Conservation (phyloP, 2,113 vertebrate genomes). For the Pleuronectes platessa region DNA sequence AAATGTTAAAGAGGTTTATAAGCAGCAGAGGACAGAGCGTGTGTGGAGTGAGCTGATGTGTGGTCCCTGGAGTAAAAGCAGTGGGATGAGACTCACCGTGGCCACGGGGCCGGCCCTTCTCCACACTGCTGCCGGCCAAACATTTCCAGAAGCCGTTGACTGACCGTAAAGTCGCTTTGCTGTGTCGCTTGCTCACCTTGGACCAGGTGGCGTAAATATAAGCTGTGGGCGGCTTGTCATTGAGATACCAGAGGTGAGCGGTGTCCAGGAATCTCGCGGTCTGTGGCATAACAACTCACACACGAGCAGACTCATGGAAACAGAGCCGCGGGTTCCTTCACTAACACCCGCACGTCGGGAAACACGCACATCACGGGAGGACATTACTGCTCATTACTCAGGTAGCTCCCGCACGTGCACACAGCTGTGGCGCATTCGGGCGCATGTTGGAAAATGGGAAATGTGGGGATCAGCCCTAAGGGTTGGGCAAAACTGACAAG, state of each 20-base stretch:
- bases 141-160: constrained; percentile 23
- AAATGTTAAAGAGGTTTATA: too few relatives aligned
- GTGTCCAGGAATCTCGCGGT: constrained; percentile 16
- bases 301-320: constrained; percentile 5
- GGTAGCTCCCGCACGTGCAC: constrained; percentile 1
- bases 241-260: constrained; percentile 28
- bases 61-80: background rate
- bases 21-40: background rate
- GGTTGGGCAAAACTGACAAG: too few relatives aligned
- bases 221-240: constrained; percentile 32
- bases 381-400: background rate
- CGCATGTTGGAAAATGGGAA: background rate
- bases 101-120: constrained; percentile 14
- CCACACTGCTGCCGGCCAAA: background rate
- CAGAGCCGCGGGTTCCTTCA: background rate
- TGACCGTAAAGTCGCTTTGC: constrained; percentile 8
- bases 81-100: constrained; percentile 53
- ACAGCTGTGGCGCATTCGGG: constrained; percentile 32
- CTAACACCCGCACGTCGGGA: background rate
- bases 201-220: constrained; percentile 60
- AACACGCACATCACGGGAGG: accelerated
- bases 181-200: constrained; percentile 25
- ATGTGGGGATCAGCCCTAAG: background rate
- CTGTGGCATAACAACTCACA: constrained; percentile 49
- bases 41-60: too few relatives aligned